Conservation (phyloP, 2,888 invertebrate species). For the Hirtodrosophila alboralis region DNA sequence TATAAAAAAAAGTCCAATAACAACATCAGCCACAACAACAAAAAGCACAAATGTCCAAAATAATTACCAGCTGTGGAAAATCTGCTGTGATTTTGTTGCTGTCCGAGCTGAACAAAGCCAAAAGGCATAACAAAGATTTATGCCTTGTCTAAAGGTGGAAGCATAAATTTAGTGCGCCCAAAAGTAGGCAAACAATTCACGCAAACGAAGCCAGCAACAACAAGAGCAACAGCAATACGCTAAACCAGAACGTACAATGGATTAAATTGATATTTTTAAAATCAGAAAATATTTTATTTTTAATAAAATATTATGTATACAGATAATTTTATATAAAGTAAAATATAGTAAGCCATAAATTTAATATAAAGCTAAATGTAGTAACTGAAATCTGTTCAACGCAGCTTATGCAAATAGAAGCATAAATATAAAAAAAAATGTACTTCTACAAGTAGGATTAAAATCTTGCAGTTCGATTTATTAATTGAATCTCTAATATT, state of each 20-base stretch:
- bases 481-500: too few species aligned
- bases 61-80: slow-evolving; percentile 42
- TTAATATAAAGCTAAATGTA: too few species aligned
- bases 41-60: slow-evolving; percentile 41
- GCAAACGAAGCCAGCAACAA: slow-evolving; percentile 14
- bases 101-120: slow-evolving; percentile 13
- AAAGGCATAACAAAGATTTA: slow-evolving; percentile 72
- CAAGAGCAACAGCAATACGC: slow-evolving; percentile 13
- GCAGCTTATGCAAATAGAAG: too few species aligned
- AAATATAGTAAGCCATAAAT: too few species aligned
- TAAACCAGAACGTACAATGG: background rate
- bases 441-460: too few species aligned
- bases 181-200: slow-evolving; percentile 42
- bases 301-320: too few species aligned
- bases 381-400: too few species aligned
- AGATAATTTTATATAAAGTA: too few species aligned
- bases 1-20: slow-evolving; percentile 5
- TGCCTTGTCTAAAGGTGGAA: slow-evolving; percentile 56
- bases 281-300: too few species aligned
- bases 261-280: too few species aligned
- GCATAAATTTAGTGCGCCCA: slow-evolving; percentile 67
- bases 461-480: too few species aligned
- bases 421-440: too few species aligned
- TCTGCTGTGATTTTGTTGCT: slow-evolving; percentile 43
- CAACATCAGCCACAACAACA: background rate